Evolutionary conservation across 2,888 invertebrate genomes (phyloP), one percentile per base, ranked within the genome.

Genomic region (Cabera pusaria): DNA sequence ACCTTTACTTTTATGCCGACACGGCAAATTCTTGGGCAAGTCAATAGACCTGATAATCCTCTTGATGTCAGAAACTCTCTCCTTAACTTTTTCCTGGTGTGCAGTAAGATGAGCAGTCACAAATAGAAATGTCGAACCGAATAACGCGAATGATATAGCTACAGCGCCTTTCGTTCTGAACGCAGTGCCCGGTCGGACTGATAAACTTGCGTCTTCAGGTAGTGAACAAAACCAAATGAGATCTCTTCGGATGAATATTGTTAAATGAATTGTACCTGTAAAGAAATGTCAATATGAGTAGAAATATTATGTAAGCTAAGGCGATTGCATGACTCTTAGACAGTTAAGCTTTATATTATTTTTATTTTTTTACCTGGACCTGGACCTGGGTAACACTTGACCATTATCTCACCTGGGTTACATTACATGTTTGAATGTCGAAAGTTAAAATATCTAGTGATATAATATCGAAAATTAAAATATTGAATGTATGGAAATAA

Each of bases 151-250:
- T 2, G 95, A 95, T 59, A 98, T 93, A 0, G 96, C 98, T 0
- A 98, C 95, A 0, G 98, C 98, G 2, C 99, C 99, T 87, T 99
- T 99, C 11, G 98, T 97, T 41, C 95, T 91, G 71, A 96, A 96
- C 0, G 97, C 96, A 3, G 96, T 95, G 0, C 97, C 97, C 0
- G 97, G 95, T 55, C 98, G 91, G 0, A 97, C 97, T 1, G 97
- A 96, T 44, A 97, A 90, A 57, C 93, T 93, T 0, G 94, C 94
- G 56, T 97, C 97, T 83, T 98, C 97, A 0, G 97, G 95, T 1
- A 96, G 92, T 54, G 98, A 98, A 72, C 97, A 97, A 69, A 96
- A 98, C 98, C 98, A 98, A 49, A 98, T 95, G 6, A 98, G 91
- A 78, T 98, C 98, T 50, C 98, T 91, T 33, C 97, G 90, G 57